A percentile compares a stretch with the other conserved stretches of the same genome.
phyloP scores from a whole-genome alignment of 2,888 invertebrate genomes.

The Anarsia innoxiella region DNA sequence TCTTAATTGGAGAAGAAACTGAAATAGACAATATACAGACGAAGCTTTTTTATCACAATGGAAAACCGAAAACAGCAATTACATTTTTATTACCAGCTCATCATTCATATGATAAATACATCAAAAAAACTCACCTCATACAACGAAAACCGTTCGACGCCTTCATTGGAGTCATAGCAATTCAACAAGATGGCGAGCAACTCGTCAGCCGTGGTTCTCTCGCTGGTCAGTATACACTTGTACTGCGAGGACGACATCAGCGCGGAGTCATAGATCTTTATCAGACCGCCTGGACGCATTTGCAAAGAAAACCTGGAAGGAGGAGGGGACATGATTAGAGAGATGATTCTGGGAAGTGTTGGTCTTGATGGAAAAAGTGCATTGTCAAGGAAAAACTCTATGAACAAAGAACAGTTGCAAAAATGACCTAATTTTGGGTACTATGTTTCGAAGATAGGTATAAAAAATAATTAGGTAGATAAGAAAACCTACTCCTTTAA shows the following conservation, averaged over 20 bases:
- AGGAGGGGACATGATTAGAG: not conserved
- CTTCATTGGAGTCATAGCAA: slow-evolving; percentile 88
- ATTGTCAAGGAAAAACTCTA: not conserved
- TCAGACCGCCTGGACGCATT: slow-evolving; percentile 91
- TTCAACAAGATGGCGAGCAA: slow-evolving; percentile 87
- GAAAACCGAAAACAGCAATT: too few species aligned
- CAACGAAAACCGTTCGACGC: slow-evolving; percentile 89
- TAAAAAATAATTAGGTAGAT: too few species aligned
- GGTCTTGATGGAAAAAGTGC: not conserved
- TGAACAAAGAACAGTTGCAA: too few species aligned
- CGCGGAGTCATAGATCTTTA: slow-evolving; percentile 93
- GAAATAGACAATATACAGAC: too few species aligned
- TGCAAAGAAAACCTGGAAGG: slow-evolving; percentile 88
- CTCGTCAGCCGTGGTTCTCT: slow-evolving; percentile 92
- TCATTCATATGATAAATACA: too few species aligned
- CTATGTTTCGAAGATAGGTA: too few species aligned
- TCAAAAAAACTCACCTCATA: slow-evolving; percentile 92
- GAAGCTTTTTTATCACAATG: too few species aligned
- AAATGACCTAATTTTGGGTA: too few species aligned
- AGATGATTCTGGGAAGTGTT: not conserved
- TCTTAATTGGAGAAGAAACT: too few species aligned
- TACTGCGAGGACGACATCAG: slow-evolving; percentile 94
- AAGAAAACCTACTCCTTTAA: too few species aligned
- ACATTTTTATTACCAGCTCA: too few species aligned
- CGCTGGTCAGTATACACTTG: slow-evolving; percentile 92